These are phyloP conservation scores for Neolamprologus longior DNA, from an alignment of 2,113 vertebrate genomes.

Conservation along the genomic window DNA sequence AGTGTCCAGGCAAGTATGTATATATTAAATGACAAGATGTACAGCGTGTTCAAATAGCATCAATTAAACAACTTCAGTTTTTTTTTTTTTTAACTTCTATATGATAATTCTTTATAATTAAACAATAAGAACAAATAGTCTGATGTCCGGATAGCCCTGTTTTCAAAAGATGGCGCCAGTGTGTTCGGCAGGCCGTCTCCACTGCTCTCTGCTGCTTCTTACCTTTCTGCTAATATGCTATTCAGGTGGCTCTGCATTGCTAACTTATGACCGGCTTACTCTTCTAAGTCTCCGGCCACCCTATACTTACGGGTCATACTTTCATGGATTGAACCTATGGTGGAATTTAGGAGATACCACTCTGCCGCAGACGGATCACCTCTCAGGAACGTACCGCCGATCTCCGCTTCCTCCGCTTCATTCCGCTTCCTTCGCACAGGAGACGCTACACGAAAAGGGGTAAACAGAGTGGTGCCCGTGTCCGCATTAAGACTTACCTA, in stretches of 20 bases:
- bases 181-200: neutral
- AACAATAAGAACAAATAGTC: neutral
- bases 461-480: too few relatives aligned
- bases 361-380: too few relatives aligned
- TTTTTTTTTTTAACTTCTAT: neutral
- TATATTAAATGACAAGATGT: neutral
- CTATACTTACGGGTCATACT: too few relatives aligned
- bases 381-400: too few relatives aligned
- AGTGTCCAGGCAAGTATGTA: neutral
- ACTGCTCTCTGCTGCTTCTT: neutral
- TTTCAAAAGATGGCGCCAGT: neutral
- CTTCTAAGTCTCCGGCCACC: too few relatives aligned
- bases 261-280: neutral
- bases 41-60: neutral
- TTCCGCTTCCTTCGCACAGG: too few relatives aligned
- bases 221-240: neutral
- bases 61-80: neutral
- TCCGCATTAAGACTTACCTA: too few relatives aligned
- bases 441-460: too few relatives aligned
- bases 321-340: fast-evolving
- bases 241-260: neutral
- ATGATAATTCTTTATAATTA: neutral
- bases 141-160: neutral
- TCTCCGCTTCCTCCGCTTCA: too few relatives aligned
- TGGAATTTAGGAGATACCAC: too few relatives aligned